phyloP scores from a whole-genome alignment of 2,888 invertebrate genomes.

The Boloria euphrosyne region DNA sequence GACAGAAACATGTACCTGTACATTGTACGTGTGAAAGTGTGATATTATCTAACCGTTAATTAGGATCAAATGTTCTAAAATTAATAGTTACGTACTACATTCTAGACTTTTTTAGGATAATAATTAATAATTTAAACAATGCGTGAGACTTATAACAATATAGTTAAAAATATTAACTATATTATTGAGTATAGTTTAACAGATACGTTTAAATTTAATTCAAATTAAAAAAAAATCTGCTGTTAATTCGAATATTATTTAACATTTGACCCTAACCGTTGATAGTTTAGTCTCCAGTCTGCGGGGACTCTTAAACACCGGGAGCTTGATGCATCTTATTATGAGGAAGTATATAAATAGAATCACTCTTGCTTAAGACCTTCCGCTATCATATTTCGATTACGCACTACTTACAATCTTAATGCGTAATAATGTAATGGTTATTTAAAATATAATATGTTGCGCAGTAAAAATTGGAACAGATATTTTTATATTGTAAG shows the following conservation, averaged over 20 bases:
- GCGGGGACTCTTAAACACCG: not conserved
- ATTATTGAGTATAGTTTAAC: too few species aligned
- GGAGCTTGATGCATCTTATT: slow-evolving; percentile 8
- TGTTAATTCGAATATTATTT: too few species aligned
- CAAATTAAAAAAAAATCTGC: too few species aligned
- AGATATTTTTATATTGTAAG: too few species aligned
- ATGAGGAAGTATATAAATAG: slow-evolving; percentile 33
- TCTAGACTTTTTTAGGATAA: too few species aligned
- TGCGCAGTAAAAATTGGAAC: too few species aligned
- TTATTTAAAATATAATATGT: too few species aligned
- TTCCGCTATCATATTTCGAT: slow-evolving; percentile 34
- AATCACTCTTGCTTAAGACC: slow-evolving; percentile 32
- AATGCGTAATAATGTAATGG: not conserved
- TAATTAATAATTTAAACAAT: too few species aligned
- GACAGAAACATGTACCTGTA: not conserved
- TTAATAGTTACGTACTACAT: too few species aligned
- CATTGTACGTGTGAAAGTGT: slow-evolving; percentile 6
- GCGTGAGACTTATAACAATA: too few species aligned
- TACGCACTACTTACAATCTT: not conserved
- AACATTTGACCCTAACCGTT: not conserved
- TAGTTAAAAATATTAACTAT: too few species aligned
- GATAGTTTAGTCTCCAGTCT: not conserved
- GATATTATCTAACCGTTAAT: slow-evolving; percentile 6
- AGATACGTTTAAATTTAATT: too few species aligned
- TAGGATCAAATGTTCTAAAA: not conserved